Evolutionary conservation across 2,888 invertebrate genomes (phyloP), one percentile per base, ranked within the genome.

Genomic region (Bedellia somnulentella): DNA sequence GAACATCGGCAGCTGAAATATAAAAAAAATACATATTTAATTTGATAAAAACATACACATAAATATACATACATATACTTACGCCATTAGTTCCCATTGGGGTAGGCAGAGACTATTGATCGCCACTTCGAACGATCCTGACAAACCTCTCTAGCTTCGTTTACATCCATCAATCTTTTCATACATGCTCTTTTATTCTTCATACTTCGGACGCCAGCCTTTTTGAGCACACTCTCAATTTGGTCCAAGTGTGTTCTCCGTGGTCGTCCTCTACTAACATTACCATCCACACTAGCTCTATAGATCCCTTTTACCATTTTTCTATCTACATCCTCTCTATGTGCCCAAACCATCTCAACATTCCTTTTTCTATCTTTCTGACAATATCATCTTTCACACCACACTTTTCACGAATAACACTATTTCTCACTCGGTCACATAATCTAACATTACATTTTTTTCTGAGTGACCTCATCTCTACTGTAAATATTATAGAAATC

Each of bases 1-100:
- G 36, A 2, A 87, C 79, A 21, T 73, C 66, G 2, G 56, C 47
- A 5, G 61, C 71, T 71, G 37, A 16, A 35, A 37, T 29, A n/a
- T n/a, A n/a, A n/a, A n/a, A n/a, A n/a, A n/a, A n/a, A n/a, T n/a
- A n/a, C n/a, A n/a, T n/a, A n/a, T n/a, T n/a, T n/a, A n/a, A n/a
- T n/a, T n/a, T n/a, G n/a, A n/a, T n/a, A 6, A 18, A 18, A 5
- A 18, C 9, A 18, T 18, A 18, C 18, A 18, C 9, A 18, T 9
- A 18, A 18, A 18, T 9, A 18, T 9, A 18, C 18, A 18, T 18
- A 18, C 18, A 18, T 18, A 18, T 18, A 9, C 18, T 6, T 18
- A 18, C 18, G 9, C 18, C 18, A 6, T 18, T 9, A 18, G 9
- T 18, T 9, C 18, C 18, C 9, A 6, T 18, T 18, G 18, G 18